A percentile compares a stretch with the other conserved stretches of the same genome.
phyloP scores from a whole-genome alignment of 2,888 invertebrate species.

The Ferdinandea cuprea region DNA sequence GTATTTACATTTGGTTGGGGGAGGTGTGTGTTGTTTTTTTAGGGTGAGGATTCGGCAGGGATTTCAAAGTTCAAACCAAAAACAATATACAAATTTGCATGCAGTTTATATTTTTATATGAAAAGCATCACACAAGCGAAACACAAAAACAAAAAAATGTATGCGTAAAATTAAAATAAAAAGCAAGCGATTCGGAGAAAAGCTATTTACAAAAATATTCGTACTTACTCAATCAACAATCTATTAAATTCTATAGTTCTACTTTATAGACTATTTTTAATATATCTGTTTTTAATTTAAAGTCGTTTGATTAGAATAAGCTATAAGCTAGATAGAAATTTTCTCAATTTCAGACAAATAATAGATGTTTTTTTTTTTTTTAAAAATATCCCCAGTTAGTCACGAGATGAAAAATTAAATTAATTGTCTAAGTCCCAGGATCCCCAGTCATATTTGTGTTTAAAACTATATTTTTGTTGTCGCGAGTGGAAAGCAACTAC shows the following conservation, averaged over 20 bases:
- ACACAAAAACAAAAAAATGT: constrained; percentile 9
- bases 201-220: constrained; percentile 7
- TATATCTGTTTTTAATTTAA: background rate
- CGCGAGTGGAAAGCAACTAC: too few species aligned
- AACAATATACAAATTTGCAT: constrained; percentile 17
- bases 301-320: too few species aligned
- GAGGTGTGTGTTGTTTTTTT: constrained; percentile 21
- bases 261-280: background rate
- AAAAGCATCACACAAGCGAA: constrained; percentile 51
- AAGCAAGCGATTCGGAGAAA: constrained; percentile 8
- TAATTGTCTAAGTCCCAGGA: too few species aligned
- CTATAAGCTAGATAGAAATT: too few species aligned
- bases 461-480: too few species aligned
- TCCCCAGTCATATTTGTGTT: too few species aligned
- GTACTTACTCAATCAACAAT: constrained; percentile 42
- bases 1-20: constrained; percentile 64
- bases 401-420: too few species aligned
- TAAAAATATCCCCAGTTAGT: too few species aligned
- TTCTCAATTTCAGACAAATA: too few species aligned
- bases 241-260: background rate
- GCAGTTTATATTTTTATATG: constrained; percentile 29
- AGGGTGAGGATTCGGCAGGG: background rate
- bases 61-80: constrained; percentile 35
- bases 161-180: background rate
- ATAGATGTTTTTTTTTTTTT: too few species aligned